Percentiles rank a stretch among this genome's conserved stretches.
phyloP scores from a whole-genome alignment of 2,888 invertebrate species.

The Hydraecia micacea region DNA sequence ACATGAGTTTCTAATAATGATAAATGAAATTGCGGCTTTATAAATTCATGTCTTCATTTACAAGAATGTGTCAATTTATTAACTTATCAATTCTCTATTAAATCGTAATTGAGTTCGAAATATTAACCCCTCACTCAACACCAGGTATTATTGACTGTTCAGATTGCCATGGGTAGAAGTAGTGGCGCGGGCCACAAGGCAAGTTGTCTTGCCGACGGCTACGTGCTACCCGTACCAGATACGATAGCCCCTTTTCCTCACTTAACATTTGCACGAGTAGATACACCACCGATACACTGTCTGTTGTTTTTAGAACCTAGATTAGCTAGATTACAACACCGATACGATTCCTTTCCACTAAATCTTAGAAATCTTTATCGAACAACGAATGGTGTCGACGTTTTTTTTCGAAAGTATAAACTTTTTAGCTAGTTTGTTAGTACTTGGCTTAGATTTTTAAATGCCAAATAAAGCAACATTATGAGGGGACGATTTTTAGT shows the following conservation, averaged over 20 bases:
- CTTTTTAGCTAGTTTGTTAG: background rate
- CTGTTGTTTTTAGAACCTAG: slow-evolving; percentile 56
- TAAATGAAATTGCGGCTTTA: background rate
- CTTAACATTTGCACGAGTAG: slow-evolving; percentile 54
- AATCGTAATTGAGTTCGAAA: slow-evolving; percentile 35
- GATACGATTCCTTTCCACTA: slow-evolving; percentile 18
- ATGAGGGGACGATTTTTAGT: background rate
- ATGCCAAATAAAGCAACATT: background rate
- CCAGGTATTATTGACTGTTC: slow-evolving; percentile 43
- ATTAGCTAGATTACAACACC: slow-evolving; percentile 51
- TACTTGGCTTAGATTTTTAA: background rate
- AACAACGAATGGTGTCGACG: background rate
- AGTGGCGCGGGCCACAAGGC: slow-evolving; percentile 33
- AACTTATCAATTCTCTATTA: slow-evolving; percentile 13
- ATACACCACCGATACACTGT: slow-evolving; percentile 54
- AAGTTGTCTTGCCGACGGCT: slow-evolving; percentile 42
- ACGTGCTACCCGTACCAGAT: slow-evolving; percentile 59
- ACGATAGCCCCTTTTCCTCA: slow-evolving; percentile 62
- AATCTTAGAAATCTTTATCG: slow-evolving; percentile 2
- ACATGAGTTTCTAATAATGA: background rate
- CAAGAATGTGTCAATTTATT: slow-evolving; percentile 12
- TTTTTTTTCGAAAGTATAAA: background rate
- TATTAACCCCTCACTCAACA: slow-evolving; percentile 48
- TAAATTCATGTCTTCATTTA: background rate
- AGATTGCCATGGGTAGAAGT: slow-evolving; percentile 31